These are phyloP conservation scores for Cephus runcator DNA, from an alignment of 2,888 invertebrate species.

Conservation along the genomic window DNA sequence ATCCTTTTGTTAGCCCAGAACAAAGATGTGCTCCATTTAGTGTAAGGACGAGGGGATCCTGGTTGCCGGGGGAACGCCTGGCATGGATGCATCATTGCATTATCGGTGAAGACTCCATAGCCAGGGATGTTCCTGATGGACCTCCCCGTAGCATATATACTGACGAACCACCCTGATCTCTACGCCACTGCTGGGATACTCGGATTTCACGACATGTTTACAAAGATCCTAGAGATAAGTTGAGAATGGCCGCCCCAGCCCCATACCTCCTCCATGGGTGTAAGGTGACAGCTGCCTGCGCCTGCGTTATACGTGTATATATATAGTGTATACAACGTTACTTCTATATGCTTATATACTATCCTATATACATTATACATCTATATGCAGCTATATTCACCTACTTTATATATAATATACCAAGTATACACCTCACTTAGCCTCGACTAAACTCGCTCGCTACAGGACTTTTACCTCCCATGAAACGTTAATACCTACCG, in stretches of 20 bases:
- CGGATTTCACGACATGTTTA: constrained; percentile 67
- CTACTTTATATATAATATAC: background rate
- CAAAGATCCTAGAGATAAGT: constrained; percentile 67
- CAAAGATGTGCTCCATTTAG: constrained; percentile 54
- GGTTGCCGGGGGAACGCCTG: constrained; percentile 48
- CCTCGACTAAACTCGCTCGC: constrained; percentile 31
- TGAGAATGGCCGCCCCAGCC: constrained; percentile 63
- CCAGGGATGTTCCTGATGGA: background rate
- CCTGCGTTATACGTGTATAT: constrained; percentile 50
- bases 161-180: constrained; percentile 44
- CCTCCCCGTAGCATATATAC: background rate
- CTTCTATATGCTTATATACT: constrained; percentile 22
- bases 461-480: background rate
- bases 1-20: constrained; percentile 49
- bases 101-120: background rate
- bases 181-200: constrained; percentile 65
- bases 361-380: constrained; percentile 10
- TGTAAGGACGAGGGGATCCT: constrained; percentile 40
- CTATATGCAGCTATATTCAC: constrained; percentile 1
- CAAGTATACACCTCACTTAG: constrained; percentile 31
- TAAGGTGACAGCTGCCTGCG: constrained; percentile 65
- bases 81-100: constrained; percentile 16
- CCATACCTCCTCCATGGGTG: constrained; percentile 60
- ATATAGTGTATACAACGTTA: constrained; percentile 2
- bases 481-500: background rate